Evolutionary conservation across 2,888 invertebrate species (phyloP).

Genomic region (Drosophila rubida): DNA sequence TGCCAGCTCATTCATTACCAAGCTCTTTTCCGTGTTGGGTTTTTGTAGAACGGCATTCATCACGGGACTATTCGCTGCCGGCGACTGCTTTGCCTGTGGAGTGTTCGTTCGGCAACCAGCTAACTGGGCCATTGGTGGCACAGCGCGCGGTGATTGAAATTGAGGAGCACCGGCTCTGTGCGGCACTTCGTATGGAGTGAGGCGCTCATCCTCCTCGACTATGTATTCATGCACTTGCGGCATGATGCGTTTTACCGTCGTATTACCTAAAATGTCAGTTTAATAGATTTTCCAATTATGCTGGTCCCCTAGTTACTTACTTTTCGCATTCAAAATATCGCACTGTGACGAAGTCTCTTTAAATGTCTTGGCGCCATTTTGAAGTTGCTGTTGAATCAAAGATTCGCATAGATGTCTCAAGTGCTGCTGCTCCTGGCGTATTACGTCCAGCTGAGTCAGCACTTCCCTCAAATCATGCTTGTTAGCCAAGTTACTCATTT

Average conservation of each 20-base stretch:
- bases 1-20: slow-evolving; percentile 83
- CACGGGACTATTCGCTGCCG: slow-evolving; percentile 10
- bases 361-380: slow-evolving; percentile 4
- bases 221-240: slow-evolving; percentile 64
- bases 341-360: slow-evolving; percentile 64
- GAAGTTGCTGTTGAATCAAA: slow-evolving; percentile 42
- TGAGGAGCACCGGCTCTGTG: slow-evolving; percentile 27
- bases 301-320: slow-evolving; percentile 19
- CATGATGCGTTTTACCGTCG: slow-evolving; percentile 40
- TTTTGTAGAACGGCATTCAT: slow-evolving; percentile 46
- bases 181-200: slow-evolving; percentile 21
- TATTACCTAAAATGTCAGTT: slow-evolving; percentile 26
- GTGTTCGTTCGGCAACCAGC: slow-evolving; percentile 74
- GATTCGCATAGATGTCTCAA: slow-evolving; percentile 63
- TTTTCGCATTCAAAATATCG: slow-evolving; percentile 39
- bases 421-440: slow-evolving; percentile 77
- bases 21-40: slow-evolving; percentile 79
- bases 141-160: slow-evolving; percentile 59
- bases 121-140: slow-evolving; percentile 74
- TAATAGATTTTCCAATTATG: background rate
- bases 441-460: slow-evolving; percentile 52
- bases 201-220: slow-evolving; percentile 57
- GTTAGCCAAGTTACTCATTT: slow-evolving; percentile 57
- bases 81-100: slow-evolving; percentile 48
- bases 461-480: slow-evolving; percentile 74